Percentiles rank a stretch among this genome's conserved stretches.
Conservation (phyloP, 2,113 vertebrate genomes). For the Lamprotornis superbus region DNA sequence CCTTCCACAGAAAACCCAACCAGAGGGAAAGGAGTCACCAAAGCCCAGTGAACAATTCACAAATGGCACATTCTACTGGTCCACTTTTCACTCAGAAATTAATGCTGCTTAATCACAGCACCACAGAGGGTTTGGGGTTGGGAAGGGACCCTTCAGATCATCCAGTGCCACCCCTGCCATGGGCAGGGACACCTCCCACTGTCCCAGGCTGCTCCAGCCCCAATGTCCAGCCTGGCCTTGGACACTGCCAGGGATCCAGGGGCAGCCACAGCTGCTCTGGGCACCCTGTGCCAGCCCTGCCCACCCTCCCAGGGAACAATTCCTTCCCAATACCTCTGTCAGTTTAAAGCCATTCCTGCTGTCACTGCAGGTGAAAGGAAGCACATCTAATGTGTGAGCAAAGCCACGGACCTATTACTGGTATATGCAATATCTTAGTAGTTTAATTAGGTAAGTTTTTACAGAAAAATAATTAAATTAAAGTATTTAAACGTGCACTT, state of each 20-base stretch:
- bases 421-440: neutral
- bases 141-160: neutral
- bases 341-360: neutral
- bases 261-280: neutral
- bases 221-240: neutral
- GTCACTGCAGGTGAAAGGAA: neutral
- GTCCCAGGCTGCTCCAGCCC: neutral
- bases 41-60: neutral
- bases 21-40: neutral
- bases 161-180: rapidly evolving
- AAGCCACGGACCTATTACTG: neutral
- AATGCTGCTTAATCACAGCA: neutral
- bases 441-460: neutral
- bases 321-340: neutral
- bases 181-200: neutral
- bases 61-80: neutral
- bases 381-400: neutral
- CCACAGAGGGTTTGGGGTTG: neutral
- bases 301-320: neutral
- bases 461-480: neutral
- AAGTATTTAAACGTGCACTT: neutral
- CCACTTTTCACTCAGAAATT: neutral
- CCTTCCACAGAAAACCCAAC: neutral
- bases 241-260: neutral
- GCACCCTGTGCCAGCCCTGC: neutral